Conservation (phyloP, 1,140 invertebrate genomes). For the Cydia splendana region DNA sequence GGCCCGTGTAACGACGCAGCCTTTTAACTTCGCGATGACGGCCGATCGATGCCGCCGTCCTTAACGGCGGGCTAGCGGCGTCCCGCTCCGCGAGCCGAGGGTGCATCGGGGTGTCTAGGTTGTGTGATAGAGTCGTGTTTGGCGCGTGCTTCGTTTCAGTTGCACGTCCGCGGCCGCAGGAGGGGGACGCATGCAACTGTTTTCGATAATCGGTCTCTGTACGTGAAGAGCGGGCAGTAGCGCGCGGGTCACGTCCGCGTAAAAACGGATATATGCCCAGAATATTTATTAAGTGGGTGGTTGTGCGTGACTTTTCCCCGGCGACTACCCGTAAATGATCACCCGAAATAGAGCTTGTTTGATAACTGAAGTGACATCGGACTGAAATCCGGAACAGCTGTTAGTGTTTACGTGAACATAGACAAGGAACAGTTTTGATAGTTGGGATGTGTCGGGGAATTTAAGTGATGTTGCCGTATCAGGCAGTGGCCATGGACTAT, state of each 20-base stretch:
- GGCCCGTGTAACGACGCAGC: constrained; percentile 76
- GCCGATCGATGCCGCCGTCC: constrained; percentile 58
- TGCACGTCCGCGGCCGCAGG: constrained; percentile 74
- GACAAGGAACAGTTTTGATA: constrained; percentile 46
- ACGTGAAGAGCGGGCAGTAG: constrained; percentile 78
- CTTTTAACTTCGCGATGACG: constrained; percentile 74
- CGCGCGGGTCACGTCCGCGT: constrained; percentile 75
- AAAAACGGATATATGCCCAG: constrained; percentile 79
- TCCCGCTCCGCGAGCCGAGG: constrained; percentile 60
- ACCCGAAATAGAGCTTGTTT: constrained; percentile 70
- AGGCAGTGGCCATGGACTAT: constrained; percentile 93
- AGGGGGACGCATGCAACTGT: constrained; percentile 78
- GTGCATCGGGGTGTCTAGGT: constrained; percentile 51
- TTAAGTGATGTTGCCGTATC: constrained; percentile 89
- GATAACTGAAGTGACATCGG: constrained; percentile 61
- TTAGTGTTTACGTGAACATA: constrained; percentile 39
- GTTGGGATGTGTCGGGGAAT: constrained; percentile 42
- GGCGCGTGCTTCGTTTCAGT: constrained; percentile 74
- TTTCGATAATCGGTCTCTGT: constrained; percentile 78
- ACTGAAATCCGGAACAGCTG: constrained; percentile 47
- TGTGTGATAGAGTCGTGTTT: constrained; percentile 74
- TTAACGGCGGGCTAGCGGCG: constrained; percentile 48
- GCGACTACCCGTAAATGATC: constrained; percentile 73
- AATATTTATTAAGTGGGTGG: constrained; percentile 80
- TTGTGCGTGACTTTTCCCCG: constrained; percentile 77